Base-by-base conservation (phyloP, 2,113 vertebrate species). In the Lycocorax pyrrhopterus region DNA sequence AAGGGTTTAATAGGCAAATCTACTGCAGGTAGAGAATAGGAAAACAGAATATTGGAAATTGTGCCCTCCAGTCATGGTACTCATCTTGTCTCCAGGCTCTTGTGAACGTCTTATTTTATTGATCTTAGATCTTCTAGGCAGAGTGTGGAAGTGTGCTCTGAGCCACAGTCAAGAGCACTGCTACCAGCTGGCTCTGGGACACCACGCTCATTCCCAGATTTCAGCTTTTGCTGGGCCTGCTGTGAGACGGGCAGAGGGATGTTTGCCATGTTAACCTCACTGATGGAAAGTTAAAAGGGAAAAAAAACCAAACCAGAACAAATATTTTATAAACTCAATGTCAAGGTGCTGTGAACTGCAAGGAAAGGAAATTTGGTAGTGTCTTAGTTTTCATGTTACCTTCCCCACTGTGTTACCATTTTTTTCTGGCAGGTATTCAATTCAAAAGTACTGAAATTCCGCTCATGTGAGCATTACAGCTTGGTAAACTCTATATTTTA, bases 41-140 rank as follows among this genome's bases (percentile, higher is more conserved):
- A 75, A 67, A 80, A 85, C 19, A 76, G 75, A 76, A 35, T 77
- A 79, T 12, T 80, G 68, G 72, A 35, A 96, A 91, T 56, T 3
- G 4, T 30, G 41, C 51, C 78, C 27, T 79, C 44, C n/a, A 64
- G 67, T 66, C 19, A 7, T 0, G 0, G 62, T 60, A 39, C 59
- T 90, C 25, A 25, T 68, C 84, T 58, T 84, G 49, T 82, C 79
- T 84, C 35, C 47, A 74, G 67, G 55, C 87, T 93, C 81, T 80
- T 66, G 30, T 77, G 81, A 47, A 51, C 80, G 59, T 69, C 55
- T 55, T 49, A 20, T 66, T 87, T 91, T 93, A 83, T 55, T 71
- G 71, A 64, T 97, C 72, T 62, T 62, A 43, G 15, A 8, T 46
- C 37, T 68, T 73, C 32, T 35, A 49, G 59, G 60, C 68, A 59